These are phyloP conservation scores for Hestina assimilis DNA, from an alignment of 1,140 invertebrate genomes.

Conservation along the genomic window DNA sequence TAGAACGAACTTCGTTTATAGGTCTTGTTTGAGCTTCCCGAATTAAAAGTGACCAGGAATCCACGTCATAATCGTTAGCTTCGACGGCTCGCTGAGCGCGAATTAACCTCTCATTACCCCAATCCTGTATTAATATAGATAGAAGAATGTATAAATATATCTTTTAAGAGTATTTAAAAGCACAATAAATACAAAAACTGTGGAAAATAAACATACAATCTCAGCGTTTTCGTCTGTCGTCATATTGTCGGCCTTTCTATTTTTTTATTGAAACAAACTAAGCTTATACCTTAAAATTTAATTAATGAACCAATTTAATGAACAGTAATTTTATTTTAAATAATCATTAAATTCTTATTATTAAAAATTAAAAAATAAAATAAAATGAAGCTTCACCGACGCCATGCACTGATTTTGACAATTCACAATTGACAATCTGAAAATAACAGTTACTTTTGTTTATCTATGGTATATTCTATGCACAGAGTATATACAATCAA, in stretches of 20 bases:
- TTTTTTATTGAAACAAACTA: background rate
- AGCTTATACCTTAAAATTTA: too few species aligned
- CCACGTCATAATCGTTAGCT: constrained; percentile 93
- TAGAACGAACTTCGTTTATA: constrained; percentile 92
- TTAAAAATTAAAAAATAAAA: background rate
- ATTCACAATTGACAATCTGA: constrained; percentile 2
- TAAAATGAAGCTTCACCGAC: background rate
- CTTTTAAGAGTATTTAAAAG: too few species aligned
- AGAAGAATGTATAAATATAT: background rate
- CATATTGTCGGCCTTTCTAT: constrained; percentile 6
- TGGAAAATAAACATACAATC: constrained; percentile 41
- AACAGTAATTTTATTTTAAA: too few species aligned
- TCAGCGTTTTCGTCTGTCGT: constrained; percentile 44
- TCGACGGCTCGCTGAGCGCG: constrained; percentile 89
- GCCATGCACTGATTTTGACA: background rate
- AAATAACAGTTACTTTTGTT: background rate
- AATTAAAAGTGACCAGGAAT: constrained; percentile 97
- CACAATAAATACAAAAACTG: background rate
- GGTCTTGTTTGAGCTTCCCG: constrained; percentile 94
- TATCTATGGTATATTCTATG: too few species aligned
- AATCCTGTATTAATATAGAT: constrained; percentile 80
- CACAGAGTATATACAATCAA: too few species aligned
- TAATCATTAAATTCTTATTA: too few species aligned
- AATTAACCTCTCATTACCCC: constrained; percentile 90
- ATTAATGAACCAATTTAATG: too few species aligned